These are phyloP conservation scores for Tenebrosternarchus preto DNA, from an alignment of 2,113 vertebrate genomes.

Conservation along the genomic window DNA sequence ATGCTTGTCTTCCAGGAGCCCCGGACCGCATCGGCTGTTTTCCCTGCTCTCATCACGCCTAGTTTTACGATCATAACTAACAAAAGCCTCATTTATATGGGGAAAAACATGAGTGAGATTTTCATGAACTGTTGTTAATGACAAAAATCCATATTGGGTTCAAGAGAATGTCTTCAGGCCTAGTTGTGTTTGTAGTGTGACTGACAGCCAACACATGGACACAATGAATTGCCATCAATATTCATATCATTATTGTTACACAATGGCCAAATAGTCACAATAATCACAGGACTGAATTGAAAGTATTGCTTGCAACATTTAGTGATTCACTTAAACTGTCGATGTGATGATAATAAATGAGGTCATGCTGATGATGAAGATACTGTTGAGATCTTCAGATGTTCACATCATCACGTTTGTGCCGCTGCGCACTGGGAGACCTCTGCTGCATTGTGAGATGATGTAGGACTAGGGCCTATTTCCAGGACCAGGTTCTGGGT, in stretches of 20 bases:
- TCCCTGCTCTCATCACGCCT: no score
- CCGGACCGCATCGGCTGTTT: no score
- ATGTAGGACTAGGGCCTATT: constrained; percentile 13
- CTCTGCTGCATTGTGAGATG: constrained; percentile 11
- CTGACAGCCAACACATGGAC: no score
- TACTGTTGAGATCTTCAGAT: neutral
- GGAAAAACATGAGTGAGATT: no score
- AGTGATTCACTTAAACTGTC: neutral
- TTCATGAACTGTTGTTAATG: neutral
- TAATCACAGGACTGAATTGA: neutral
- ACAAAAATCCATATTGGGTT: neutral
- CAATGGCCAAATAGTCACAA: neutral
- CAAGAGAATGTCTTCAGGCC: neutral
- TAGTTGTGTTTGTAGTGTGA: no score
- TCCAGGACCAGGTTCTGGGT: constrained; percentile 30
- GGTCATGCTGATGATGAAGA: no score
- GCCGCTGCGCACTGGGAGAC: neutral
- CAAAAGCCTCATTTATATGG: neutral
- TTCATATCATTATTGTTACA: no score
- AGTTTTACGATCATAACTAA: no score
- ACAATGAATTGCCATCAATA: no score
- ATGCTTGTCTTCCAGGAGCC: no score
- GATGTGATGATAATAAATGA: neutral
- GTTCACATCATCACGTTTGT: neutral
- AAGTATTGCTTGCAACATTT: neutral